Percentiles rank a stretch among this genome's conserved stretches.
phyloP scores from a whole-genome alignment of 2,797 vertebrate genomes.

The Australoheros facetus region DNA sequence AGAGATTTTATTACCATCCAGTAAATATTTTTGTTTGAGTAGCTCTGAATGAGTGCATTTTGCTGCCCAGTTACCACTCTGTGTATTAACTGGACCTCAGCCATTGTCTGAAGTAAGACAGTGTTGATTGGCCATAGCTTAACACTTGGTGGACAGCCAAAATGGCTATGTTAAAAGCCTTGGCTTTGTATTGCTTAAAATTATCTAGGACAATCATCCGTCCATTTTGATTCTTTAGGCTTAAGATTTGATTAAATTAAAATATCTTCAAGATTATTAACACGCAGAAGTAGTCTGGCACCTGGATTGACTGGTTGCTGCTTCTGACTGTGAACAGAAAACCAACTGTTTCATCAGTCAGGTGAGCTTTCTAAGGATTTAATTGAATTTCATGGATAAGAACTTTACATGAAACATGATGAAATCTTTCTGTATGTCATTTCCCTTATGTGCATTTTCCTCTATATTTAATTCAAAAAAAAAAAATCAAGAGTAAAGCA shows the following conservation, averaged over 20 bases:
- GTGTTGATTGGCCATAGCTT: constrained; percentile 31
- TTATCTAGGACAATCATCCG: neutral
- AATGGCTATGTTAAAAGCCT: neutral
- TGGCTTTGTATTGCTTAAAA: neutral
- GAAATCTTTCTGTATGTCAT: constrained; percentile 29
- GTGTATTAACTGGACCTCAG: constrained; percentile 57
- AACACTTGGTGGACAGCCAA: constrained; percentile 18
- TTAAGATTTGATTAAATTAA: neutral
- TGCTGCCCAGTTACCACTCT: constrained; percentile 59
- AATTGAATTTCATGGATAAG: constrained; percentile 38
- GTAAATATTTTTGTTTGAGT: constrained; percentile 68
- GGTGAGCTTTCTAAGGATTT: constrained; percentile 22
- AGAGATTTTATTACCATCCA: constrained; percentile 57
- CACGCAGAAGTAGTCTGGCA: neutral
- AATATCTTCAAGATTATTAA: neutral
- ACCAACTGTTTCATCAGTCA: constrained; percentile 15
- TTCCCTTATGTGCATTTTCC: constrained; percentile 3
- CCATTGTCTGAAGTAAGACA: constrained; percentile 32
- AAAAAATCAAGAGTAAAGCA: constrained; percentile 13
- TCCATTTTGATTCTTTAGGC: neutral
- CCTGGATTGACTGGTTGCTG: neutral
- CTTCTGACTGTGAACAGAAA: neutral
- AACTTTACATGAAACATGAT: neutral
- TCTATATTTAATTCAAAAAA: neutral
- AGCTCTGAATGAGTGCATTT: constrained; percentile 52